phyloP scores from a whole-genome alignment of 2,113 vertebrate genomes.

The Neolamprologus devosi region DNA sequence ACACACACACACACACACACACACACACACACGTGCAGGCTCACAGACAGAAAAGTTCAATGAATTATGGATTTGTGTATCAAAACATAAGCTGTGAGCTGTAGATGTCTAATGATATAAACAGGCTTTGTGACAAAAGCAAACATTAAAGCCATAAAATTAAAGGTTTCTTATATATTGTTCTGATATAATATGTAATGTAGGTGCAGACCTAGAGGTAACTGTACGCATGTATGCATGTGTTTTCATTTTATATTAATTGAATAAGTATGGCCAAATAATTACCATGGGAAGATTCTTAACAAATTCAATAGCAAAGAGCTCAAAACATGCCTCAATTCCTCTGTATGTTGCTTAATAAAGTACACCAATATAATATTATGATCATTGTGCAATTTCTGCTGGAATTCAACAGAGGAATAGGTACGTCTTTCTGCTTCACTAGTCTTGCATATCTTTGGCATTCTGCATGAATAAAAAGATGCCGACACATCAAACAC shows the following conservation, averaged over 20 bases:
- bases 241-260: neutral
- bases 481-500: neutral
- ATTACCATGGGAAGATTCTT: neutral
- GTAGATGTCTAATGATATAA: neutral
- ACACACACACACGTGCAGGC: neutral
- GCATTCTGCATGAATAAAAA: neutral
- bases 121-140: neutral
- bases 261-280: neutral
- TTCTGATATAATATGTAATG: neutral
- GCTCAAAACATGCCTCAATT: neutral
- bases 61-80: constrained; percentile 42
- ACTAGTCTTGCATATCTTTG: neutral
- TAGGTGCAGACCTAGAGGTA: neutral
- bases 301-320: neutral
- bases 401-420: neutral
- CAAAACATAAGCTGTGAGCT: neutral
- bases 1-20: neutral
- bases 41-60: neutral
- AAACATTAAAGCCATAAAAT: neutral
- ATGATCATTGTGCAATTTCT: neutral
- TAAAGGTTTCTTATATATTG: neutral
- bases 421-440: neutral
- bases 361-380: neutral
- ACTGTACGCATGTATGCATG: neutral
- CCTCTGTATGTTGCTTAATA: neutral